Base-by-base conservation (phyloP, 1,140 invertebrate genomes). In the Thaumatotibia leucotreta region DNA sequence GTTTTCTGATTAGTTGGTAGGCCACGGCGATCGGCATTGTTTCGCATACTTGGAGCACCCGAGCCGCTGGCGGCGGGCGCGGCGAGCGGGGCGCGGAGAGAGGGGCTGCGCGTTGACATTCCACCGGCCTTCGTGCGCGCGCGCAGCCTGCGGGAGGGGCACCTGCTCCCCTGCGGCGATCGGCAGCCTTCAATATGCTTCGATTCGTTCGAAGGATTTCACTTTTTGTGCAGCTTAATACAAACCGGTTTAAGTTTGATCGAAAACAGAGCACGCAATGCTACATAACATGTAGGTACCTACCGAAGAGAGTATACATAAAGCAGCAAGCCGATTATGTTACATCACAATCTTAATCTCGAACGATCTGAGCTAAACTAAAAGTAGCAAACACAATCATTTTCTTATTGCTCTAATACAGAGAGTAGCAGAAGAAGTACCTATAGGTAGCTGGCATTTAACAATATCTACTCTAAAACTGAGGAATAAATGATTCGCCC, bases 1-100 rank as follows among this genome's bases (percentile, higher is more conserved):
- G 8, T 17, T 5, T 45, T 20, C 5, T 9, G 39, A 45, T 20
- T 45, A 17, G 5, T 17, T 20, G 39, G 39, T 20, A n/a, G 27
- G 52, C 52, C 24, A 58, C 52, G 27, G 52, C 52, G 23, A 58
- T 14, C 23, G 24, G 52, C 52, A 58, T 58, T 58, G 52, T 58
- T 58, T 58, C 52, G 52, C 52, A 27, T 58, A 58, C 50, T 54
- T n/a, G 50, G 50, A 54, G 22, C 23, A 54, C 50, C 50, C 50
- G 50, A 54, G 50, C 50, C 23, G 22, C 22, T 14, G 23, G 9
- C 9, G 50, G 22, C 50, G 23, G 4, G 50, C 23, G 50, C 50
- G 50, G 23, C n/a, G 23, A 23, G 50, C 50, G 2, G 49, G 49
- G 2, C 22, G 6, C 22, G 10, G 14, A n/a, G 50, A 9, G 27